Percentiles rank a stretch among this genome's conserved stretches.
Conservation (phyloP, 1,140 invertebrate species). For the Nasonia giraulti region DNA sequence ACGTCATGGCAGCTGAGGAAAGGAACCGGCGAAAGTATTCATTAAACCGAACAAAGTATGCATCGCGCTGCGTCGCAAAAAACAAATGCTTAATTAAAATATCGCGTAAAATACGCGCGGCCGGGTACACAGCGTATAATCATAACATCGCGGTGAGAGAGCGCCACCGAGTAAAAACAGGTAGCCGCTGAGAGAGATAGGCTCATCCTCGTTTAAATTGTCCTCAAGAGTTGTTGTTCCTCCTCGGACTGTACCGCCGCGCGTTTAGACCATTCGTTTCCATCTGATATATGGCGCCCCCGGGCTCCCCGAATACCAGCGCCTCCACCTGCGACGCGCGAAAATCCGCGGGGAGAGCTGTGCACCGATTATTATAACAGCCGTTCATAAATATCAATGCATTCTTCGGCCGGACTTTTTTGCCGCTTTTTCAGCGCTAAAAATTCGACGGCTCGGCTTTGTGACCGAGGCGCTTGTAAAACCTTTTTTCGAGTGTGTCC, state of each 20-base stretch:
- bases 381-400: neutral
- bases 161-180: neutral
- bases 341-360: neutral
- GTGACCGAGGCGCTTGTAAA: too few species aligned
- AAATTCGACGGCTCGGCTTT: too few species aligned
- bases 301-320: neutral
- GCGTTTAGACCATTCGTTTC: constrained; percentile 19
- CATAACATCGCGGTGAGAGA: neutral
- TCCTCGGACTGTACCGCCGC: neutral
- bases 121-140: neutral
- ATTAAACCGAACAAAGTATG: too few species aligned
- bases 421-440: neutral
- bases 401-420: neutral
- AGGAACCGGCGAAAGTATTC: too few species aligned
- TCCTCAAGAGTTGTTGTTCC: neutral
- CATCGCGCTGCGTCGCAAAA: neutral
- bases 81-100: constrained; percentile 21
- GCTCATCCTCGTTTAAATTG: neutral
- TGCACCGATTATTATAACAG: neutral
- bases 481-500: too few species aligned
- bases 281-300: constrained; percentile 27
- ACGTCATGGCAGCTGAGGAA: too few species aligned
- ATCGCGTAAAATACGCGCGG: constrained; percentile 4
- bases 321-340: neutral
- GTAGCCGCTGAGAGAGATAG: neutral